A percentile compares a stretch with the other conserved stretches of the same genome.
phyloP scores from a whole-genome alignment of 2,113 vertebrate genomes.

The Marcusenius ussheri region DNA sequence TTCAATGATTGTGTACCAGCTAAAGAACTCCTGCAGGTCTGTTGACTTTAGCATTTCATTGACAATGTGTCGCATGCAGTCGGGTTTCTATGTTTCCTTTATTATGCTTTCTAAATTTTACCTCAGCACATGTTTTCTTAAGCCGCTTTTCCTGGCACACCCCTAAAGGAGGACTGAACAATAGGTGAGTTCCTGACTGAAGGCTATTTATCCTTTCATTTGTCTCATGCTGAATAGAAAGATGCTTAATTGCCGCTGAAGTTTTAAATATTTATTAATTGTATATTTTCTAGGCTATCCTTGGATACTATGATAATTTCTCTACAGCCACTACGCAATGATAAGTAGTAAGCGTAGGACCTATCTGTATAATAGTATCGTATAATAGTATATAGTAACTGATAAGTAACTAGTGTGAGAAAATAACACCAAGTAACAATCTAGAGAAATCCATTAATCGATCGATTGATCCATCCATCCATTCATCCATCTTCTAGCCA shows the following conservation, averaged over 20 bases:
- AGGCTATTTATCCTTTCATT: background rate
- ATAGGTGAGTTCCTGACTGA: background rate
- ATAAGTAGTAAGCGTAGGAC: background rate
- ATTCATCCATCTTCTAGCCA: background rate
- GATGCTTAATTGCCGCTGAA: constrained; percentile 8
- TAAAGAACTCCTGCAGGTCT: background rate
- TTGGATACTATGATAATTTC: background rate
- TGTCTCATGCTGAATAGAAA: constrained; percentile 7
- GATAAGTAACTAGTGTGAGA: background rate
- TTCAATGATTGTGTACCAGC: background rate
- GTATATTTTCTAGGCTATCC: constrained; percentile 1
- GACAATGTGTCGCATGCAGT: background rate
- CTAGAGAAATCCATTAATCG: background rate
- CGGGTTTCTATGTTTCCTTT: constrained; percentile 1
- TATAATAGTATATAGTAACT: no score
- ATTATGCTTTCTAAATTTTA: background rate
- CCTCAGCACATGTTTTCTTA: background rate
- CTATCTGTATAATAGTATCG: background rate
- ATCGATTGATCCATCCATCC: background rate
- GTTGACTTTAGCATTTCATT: background rate
- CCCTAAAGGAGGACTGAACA: background rate
- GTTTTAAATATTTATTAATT: constrained; percentile 1
- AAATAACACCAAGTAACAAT: background rate
- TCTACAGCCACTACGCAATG: background rate
- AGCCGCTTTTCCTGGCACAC: background rate